Conservation (phyloP, 2,888 invertebrate species). For the Eustalomyia histrio region DNA sequence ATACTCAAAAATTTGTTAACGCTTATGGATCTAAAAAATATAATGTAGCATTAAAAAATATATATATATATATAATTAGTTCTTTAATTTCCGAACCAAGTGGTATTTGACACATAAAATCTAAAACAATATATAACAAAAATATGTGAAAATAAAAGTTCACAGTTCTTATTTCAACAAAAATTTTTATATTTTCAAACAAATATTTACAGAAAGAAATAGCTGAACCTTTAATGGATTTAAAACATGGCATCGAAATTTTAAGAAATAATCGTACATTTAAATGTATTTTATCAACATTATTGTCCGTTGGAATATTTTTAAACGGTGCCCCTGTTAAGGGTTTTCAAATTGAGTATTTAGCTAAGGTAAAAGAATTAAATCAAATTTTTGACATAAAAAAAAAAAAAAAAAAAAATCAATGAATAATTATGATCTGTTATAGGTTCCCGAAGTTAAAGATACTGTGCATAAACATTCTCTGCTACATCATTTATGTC, state of each 20-base stretch:
- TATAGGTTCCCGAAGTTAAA: conserved; percentile 96
- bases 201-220: conserved; percentile 88
- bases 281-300: conserved; percentile 94
- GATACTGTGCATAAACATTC: conserved; percentile 99
- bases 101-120: too few relatives aligned
- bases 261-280: conserved; percentile 96
- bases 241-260: conserved; percentile 97
- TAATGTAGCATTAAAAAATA: too few relatives aligned
- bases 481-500: conserved; percentile 96
- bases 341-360: conserved; percentile 98
- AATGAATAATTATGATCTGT: not conserved
- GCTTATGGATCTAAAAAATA: too few relatives aligned
- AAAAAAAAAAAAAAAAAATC: too few relatives aligned
- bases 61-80: too few relatives aligned
- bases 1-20: too few relatives aligned
- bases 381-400: not conserved
- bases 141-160: too few relatives aligned
- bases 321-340: conserved; percentile 95
- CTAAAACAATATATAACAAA: too few relatives aligned
- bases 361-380: conserved; percentile 85
- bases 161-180: too few relatives aligned
- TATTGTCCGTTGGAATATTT: conserved; percentile 97
- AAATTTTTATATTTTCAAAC: too few relatives aligned
- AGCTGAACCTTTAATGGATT: conserved; percentile 98
- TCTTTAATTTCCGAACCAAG: too few relatives aligned